A percentile compares a stretch with the other conserved stretches of the same genome.
Evolutionary conservation across 2,888 invertebrate species (phyloP).

Genomic region (Drosophila fungiperda): DNA sequence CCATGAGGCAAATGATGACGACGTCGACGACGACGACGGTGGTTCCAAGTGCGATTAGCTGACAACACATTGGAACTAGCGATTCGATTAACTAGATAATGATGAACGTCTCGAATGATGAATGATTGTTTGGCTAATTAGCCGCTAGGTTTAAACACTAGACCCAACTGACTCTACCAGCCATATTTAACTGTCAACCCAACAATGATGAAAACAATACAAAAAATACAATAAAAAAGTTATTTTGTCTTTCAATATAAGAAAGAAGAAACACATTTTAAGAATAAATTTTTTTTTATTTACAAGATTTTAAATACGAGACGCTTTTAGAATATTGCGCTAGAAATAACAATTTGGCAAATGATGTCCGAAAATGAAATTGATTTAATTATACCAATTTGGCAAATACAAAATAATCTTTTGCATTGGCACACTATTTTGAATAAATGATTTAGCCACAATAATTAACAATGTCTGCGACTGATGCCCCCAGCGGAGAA

Average conservation of each 20-base stretch:
- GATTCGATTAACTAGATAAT: conserved; percentile 25
- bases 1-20: conserved; percentile 17
- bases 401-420: conserved; percentile 14
- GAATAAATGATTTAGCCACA: conserved; percentile 16
- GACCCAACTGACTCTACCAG: neutral
- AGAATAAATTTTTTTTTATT: neutral
- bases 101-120: conserved; percentile 29
- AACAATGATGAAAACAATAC: neutral
- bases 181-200: conserved; percentile 4
- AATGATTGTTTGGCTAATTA: conserved; percentile 25
- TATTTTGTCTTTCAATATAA: neutral
- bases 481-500: neutral
- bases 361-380: conserved; percentile 14
- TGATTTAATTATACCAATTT: conserved; percentile 31
- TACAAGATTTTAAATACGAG: neutral
- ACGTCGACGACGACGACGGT: conserved; percentile 1
- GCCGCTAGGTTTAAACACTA: neutral
- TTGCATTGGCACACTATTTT: conserved; percentile 11
- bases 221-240: neutral
- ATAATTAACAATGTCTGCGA: conserved; percentile 30
- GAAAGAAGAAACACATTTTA: neutral
- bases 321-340: neutral
- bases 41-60: conserved; percentile 30
- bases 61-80: conserved; percentile 24
- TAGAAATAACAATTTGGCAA: conserved; percentile 2